These are phyloP conservation scores for Lydus trimaculatus DNA, from an alignment of 2,888 invertebrate genomes.

Conservation along the genomic window DNA sequence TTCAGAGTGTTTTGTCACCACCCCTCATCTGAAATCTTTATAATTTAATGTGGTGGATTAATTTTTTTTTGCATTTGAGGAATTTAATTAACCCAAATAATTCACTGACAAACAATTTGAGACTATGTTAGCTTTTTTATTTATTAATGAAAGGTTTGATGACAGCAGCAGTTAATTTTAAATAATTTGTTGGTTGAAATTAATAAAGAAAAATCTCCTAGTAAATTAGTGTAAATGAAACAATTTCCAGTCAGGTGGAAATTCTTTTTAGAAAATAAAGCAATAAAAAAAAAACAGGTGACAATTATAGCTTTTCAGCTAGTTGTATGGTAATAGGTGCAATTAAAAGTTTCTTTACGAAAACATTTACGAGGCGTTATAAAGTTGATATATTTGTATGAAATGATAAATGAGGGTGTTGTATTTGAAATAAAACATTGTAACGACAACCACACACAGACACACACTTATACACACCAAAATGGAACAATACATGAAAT, in stretches of 20 bases:
- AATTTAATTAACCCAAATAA: constrained; percentile 40
- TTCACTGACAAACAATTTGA: background rate
- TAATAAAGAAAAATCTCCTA: background rate
- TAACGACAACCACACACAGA: background rate
- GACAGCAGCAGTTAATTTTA: too few relatives aligned
- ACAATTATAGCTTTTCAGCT: constrained; percentile 4
- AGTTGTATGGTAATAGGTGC: constrained; percentile 9
- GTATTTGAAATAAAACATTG: background rate
- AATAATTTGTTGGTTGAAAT: background rate
- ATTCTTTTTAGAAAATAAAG: background rate
- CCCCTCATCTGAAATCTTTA: constrained; percentile 41
- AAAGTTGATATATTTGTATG: constrained; percentile 5
- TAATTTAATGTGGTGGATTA: constrained; percentile 47
- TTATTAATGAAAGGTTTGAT: background rate
- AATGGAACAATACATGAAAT: background rate
- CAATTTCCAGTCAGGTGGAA: constrained; percentile 3
- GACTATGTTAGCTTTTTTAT: background rate
- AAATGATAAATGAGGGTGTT: constrained; percentile 12
- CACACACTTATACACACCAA: too few relatives aligned
- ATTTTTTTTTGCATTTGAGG: constrained; percentile 41
- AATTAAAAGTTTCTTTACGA: background rate
- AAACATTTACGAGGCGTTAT: background rate
- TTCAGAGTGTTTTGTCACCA: background rate
- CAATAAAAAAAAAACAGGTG: background rate
- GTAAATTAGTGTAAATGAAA: background rate